Conservation (phyloP, 1,140 invertebrate species). For the Arctopsyche grandis region DNA sequence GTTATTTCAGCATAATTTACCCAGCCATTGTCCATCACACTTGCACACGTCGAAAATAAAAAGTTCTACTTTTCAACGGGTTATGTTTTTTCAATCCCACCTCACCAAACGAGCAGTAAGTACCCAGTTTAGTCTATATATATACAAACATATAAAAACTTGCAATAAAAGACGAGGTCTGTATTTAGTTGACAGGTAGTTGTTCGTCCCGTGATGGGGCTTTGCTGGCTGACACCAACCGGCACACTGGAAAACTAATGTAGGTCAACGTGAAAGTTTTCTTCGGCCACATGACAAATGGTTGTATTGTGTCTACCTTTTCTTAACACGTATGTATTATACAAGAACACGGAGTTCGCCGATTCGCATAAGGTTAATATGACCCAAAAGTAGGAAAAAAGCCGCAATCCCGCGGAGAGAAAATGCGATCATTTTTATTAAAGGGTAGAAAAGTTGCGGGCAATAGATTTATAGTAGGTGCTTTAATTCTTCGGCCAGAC, state of each 20-base stretch:
- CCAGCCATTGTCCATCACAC: too few relatives aligned
- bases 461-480: slow-evolving; percentile 27
- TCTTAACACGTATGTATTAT: too few relatives aligned
- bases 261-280: slow-evolving; percentile 29
- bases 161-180: background rate
- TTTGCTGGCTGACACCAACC: slow-evolving; percentile 1
- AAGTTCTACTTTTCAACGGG: too few relatives aligned
- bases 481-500: slow-evolving; percentile 18
- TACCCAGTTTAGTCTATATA: too few relatives aligned
- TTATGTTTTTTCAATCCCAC: too few relatives aligned
- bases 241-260: slow-evolving; percentile 18
- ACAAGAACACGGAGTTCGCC: background rate
- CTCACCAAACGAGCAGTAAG: too few relatives aligned
- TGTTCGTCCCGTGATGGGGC: background rate
- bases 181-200: background rate
- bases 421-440: slow-evolving; percentile 7
- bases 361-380: background rate
- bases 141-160: too few relatives aligned
- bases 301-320: background rate
- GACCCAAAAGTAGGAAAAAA: background rate
- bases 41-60: too few relatives aligned
- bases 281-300: slow-evolving; percentile 18
- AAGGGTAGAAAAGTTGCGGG: background rate
- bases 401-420: background rate
- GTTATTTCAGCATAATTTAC: too few relatives aligned